Evolutionary conservation across 1,140 invertebrate species (phyloP).

Genomic region (Nylanderia fulva): DNA sequence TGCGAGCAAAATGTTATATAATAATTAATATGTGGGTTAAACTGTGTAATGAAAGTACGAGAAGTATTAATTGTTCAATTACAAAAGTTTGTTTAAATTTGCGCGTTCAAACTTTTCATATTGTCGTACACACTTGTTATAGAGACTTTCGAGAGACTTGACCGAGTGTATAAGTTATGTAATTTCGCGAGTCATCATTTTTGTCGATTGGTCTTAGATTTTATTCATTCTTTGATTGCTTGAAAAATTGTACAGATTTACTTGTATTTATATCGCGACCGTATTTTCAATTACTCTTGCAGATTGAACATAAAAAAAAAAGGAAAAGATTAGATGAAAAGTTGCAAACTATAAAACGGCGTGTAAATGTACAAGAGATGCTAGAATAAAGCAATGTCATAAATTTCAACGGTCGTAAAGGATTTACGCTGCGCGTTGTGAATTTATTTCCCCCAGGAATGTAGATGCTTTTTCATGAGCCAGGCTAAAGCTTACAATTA

Average conservation of each 20-base stretch:
- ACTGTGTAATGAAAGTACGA: too few species aligned
- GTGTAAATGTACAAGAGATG: constrained; percentile 35
- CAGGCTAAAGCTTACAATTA: constrained; percentile 14
- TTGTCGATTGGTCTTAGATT: background rate
- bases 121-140: background rate
- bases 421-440: constrained; percentile 20
- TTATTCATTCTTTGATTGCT: background rate
- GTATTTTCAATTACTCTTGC: background rate
- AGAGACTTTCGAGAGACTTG: background rate
- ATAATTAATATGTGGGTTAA: background rate
- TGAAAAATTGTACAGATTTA: background rate
- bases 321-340: background rate
- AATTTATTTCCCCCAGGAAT: constrained; percentile 53
- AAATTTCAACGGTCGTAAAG: constrained; percentile 44
- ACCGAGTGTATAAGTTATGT: background rate
- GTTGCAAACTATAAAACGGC: constrained; percentile 44
- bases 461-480: constrained; percentile 22
- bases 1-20: background rate
- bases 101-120: background rate
- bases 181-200: background rate
- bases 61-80: background rate
- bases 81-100: background rate
- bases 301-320: constrained; percentile 1
- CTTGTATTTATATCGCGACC: too few species aligned
- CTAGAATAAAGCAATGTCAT: constrained; percentile 32